Evolutionary conservation across 1,140 invertebrate genomes (phyloP).

Genomic region (Macrotrachela quadricornifera): DNA sequence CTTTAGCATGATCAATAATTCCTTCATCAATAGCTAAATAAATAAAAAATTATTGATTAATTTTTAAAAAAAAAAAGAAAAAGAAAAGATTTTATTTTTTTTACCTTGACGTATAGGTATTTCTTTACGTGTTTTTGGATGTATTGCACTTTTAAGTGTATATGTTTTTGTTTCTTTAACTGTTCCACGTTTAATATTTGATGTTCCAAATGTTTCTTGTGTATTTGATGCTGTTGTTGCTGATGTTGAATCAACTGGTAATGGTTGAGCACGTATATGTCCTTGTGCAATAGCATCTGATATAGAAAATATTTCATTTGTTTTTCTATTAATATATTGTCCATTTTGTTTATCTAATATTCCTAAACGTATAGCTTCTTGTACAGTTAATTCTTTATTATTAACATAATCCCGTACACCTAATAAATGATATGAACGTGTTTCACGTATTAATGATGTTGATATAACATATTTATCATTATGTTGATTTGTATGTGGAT

Average conservation of each 20-base stretch:
- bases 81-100: too few relatives aligned
- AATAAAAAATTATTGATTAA: too few relatives aligned
- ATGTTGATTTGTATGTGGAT: too few relatives aligned
- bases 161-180: slow-evolving; percentile 25
- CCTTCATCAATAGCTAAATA: slow-evolving; percentile 62
- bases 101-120: slow-evolving; percentile 56
- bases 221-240: slow-evolving; percentile 8
- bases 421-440: slow-evolving; percentile 4
- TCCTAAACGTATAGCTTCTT: slow-evolving; percentile 20
- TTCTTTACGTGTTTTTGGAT: slow-evolving; percentile 52
- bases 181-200: too few relatives aligned
- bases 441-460: slow-evolving; percentile 7
- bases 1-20: slow-evolving; percentile 53
- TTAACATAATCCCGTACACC: slow-evolving; percentile 16
- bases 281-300: slow-evolving; percentile 13
- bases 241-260: too few relatives aligned
- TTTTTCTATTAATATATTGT: not conserved
- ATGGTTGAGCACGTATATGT: slow-evolving; percentile 16
- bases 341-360: slow-evolving; percentile 18
- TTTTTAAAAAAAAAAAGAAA: too few relatives aligned
- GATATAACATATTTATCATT: too few relatives aligned
- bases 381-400: slow-evolving; percentile 21
- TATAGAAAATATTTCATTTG: not conserved
- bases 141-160: slow-evolving; percentile 42
- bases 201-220: too few relatives aligned